A percentile compares a stretch with the other conserved stretches of the same genome.
Conservation (phyloP, 1,140 invertebrate species). For the Scaptomyza hsui region DNA sequence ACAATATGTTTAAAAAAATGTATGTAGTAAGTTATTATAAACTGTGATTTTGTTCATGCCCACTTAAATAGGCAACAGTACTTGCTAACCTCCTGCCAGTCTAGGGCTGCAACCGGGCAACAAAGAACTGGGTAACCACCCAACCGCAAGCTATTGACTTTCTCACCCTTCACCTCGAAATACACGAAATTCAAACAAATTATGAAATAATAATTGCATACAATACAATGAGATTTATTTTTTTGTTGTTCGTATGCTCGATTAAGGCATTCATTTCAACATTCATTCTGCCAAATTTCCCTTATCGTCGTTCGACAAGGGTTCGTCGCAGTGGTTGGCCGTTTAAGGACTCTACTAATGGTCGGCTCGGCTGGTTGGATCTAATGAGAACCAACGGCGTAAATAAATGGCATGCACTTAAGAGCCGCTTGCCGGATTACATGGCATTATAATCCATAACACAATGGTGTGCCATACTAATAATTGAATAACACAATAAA, state of each 20-base stretch:
- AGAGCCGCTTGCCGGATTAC: conserved; percentile 69
- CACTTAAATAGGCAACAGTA: too few relatives aligned
- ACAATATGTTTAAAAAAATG: too few relatives aligned
- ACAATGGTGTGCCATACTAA: conserved; percentile 62
- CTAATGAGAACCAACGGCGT: conserved; percentile 64
- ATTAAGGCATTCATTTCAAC: conserved; percentile 47
- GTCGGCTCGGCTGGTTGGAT: conserved; percentile 41
- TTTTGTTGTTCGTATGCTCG: conserved; percentile 32
- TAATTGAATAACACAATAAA: conserved; percentile 79
- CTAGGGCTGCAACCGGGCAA: too few relatives aligned
- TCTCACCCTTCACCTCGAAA: conserved; percentile 65
- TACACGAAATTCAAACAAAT: conserved; percentile 66
- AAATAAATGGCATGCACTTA: conserved; percentile 78
- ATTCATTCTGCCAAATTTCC: conserved; percentile 63
- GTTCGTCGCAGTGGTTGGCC: conserved; percentile 55
- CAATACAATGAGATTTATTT: conserved; percentile 55
- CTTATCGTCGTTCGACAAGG: conserved; percentile 26
- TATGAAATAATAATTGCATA: conserved; percentile 78
- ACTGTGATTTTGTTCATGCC: too few relatives aligned
- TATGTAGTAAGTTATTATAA: too few relatives aligned
- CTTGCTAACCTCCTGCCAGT: too few relatives aligned
- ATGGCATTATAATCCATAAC: conserved; percentile 68
- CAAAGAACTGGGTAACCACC: conserved; percentile 24
- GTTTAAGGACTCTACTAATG: conserved; percentile 45
- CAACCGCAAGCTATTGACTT: conserved; percentile 68